These are phyloP conservation scores for Noturus placidus DNA, from an alignment of 2,113 vertebrate species.

Conservation along the genomic window DNA sequence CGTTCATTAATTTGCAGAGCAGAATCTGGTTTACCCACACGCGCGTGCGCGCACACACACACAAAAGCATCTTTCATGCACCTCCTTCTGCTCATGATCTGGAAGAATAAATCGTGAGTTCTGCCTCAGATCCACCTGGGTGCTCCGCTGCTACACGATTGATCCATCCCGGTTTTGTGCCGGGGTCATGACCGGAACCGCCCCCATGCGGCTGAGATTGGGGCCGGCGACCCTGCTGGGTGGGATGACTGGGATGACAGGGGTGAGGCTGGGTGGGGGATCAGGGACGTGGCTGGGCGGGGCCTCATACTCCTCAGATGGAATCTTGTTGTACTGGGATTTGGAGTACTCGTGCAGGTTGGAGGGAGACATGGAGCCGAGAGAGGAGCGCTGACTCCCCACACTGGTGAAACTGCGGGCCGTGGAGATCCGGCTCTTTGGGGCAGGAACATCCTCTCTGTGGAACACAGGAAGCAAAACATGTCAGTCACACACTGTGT, in stretches of 20 bases:
- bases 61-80: not conserved
- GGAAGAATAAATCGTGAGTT: not conserved
- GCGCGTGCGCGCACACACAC: not conserved
- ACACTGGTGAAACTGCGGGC: slow-evolving; percentile 88
- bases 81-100: not conserved
- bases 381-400: slow-evolving; percentile 92
- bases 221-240: slow-evolving; percentile 84
- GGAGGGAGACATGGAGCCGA: slow-evolving; percentile 97
- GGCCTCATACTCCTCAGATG: slow-evolving; percentile 86
- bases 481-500: not conserved
- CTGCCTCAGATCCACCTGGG: not conserved
- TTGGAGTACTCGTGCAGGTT: slow-evolving; percentile 94
- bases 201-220: slow-evolving; percentile 98
- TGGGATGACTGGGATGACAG: slow-evolving; percentile 62
- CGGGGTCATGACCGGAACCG: slow-evolving; percentile 93
- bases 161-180: slow-evolving; percentile 97
- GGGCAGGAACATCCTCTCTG: slow-evolving; percentile 95
- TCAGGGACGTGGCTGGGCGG: slow-evolving; percentile 74
- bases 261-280: slow-evolving; percentile 25
- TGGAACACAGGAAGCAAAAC: not conserved
- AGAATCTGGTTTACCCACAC: not conserved
- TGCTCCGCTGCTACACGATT: slow-evolving; percentile 79
- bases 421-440: slow-evolving; percentile 91
- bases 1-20: not conserved
- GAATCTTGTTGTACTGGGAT: slow-evolving; percentile 89